phyloP scores from a whole-genome alignment of 2,888 invertebrate genomes.

The Nomada lathburiana region DNA sequence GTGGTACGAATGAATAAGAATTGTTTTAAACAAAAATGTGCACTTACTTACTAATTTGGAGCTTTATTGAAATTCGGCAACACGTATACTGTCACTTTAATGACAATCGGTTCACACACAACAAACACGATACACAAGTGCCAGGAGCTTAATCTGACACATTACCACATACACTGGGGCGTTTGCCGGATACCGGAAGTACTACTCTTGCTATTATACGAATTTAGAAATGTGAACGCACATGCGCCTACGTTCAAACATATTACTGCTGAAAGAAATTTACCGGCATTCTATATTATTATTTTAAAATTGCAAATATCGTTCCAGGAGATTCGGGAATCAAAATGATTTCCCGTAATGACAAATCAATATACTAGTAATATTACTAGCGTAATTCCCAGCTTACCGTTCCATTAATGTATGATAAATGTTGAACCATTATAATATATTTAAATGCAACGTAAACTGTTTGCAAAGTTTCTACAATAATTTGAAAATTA shows the following conservation, averaged over 20 bases:
- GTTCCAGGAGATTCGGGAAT: neutral
- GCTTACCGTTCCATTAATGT: neutral
- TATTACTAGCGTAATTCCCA: neutral
- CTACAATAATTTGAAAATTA: neutral
- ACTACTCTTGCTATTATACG: constrained; percentile 51
- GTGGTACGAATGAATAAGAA: constrained; percentile 36
- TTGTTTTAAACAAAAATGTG: constrained; percentile 8
- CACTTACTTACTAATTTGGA: constrained; percentile 55
- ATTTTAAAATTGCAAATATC: neutral
- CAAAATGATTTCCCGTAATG: neutral
- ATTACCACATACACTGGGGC: constrained; percentile 68
- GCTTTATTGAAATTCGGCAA: constrained; percentile 11
- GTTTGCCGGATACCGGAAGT: constrained; percentile 77
- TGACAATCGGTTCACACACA: constrained; percentile 55
- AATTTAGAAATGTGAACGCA: constrained; percentile 44
- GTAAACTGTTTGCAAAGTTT: neutral
- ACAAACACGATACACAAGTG: constrained; percentile 39
- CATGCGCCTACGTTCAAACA: constrained; percentile 47
- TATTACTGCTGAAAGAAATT: constrained; percentile 26
- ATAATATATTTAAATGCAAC: neutral
- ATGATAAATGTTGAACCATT: neutral
- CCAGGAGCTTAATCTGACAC: constrained; percentile 48
- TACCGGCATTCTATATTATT: neutral
- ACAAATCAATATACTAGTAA: neutral
- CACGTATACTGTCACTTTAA: constrained; percentile 38